Evolutionary conservation across 2,888 invertebrate genomes (phyloP).

Genomic region (Drosophila peninsularis): DNA sequence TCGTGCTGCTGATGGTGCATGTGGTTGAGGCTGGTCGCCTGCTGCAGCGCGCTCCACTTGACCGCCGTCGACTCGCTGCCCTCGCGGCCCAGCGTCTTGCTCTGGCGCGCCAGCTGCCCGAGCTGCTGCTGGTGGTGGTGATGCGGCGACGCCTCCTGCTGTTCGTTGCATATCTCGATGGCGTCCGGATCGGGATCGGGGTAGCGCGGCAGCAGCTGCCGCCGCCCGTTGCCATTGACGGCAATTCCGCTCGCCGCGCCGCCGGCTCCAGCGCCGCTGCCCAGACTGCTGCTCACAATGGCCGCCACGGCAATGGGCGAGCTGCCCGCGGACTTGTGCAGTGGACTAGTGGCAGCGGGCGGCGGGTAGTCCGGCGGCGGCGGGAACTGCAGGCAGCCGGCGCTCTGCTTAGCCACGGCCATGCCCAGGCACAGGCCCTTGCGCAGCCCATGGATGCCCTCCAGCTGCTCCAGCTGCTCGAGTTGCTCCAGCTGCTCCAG

Average conservation of each 20-base stretch:
- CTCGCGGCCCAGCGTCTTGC: constrained; percentile 58
- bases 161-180: constrained; percentile 84
- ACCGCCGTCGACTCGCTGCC: constrained; percentile 23
- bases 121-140: constrained; percentile 35
- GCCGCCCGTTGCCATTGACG: constrained; percentile 51
- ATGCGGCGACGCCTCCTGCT: constrained; percentile 61
- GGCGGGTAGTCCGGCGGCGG: constrained; percentile 89
- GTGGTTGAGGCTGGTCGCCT: constrained; percentile 62
- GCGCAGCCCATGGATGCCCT: constrained; percentile 47
- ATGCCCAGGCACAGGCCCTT: constrained; percentile 18
- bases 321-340: constrained; percentile 36
- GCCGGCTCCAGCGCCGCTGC: not conserved
- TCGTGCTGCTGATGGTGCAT: constrained; percentile 85
- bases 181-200: constrained; percentile 83
- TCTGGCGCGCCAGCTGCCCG: constrained; percentile 55
- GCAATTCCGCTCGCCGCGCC: not conserved
- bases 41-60: constrained; percentile 62
- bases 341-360: constrained; percentile 42
- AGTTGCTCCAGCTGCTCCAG: constrained; percentile 48
- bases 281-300: constrained; percentile 35
- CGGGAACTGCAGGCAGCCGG: constrained; percentile 87
- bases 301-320: constrained; percentile 41
- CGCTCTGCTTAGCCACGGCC: constrained; percentile 59
- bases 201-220: constrained; percentile 81
- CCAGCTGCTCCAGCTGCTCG: constrained; percentile 47